These are phyloP conservation scores for Oxycera nigricornis DNA, from an alignment of 2,888 invertebrate genomes.

Conservation along the genomic window DNA sequence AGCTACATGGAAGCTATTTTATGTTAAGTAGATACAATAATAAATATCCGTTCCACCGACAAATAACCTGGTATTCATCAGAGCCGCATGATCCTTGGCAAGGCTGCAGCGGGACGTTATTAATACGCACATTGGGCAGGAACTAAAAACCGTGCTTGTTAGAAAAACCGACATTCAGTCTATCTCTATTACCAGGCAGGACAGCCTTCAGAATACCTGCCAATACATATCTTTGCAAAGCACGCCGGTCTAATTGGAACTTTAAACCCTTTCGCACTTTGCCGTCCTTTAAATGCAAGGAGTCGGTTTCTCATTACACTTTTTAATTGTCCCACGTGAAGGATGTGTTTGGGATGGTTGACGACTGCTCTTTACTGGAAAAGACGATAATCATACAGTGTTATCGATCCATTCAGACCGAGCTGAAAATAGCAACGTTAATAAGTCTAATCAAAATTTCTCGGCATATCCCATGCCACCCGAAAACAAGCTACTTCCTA, in stretches of 20 bases:
- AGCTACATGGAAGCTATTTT: conserved; percentile 22
- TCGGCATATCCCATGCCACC: no score
- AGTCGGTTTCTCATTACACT: neutral
- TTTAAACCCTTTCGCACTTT: neutral
- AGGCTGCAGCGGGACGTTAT: no score
- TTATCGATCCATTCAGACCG: neutral
- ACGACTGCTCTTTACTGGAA: neutral
- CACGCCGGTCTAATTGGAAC: neutral
- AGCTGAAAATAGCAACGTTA: no score
- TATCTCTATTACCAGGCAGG: neutral
- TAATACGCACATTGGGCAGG: neutral
- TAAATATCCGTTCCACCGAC: neutral
- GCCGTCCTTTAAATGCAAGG: neutral
- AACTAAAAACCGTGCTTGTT: neutral
- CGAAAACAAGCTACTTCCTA: no score
- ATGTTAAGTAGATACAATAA: conserved; percentile 3
- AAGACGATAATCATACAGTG: neutral
- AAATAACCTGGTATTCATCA: neutral
- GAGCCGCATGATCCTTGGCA: no score
- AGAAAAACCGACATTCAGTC: neutral
- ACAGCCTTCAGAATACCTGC: neutral
- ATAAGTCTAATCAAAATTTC: no score
- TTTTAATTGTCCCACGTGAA: neutral
- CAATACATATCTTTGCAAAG: neutral
- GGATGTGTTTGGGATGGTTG: neutral